Base-by-base conservation (phyloP, 2,888 invertebrate genomes). In the Listrodromus nycthemerus region DNA sequence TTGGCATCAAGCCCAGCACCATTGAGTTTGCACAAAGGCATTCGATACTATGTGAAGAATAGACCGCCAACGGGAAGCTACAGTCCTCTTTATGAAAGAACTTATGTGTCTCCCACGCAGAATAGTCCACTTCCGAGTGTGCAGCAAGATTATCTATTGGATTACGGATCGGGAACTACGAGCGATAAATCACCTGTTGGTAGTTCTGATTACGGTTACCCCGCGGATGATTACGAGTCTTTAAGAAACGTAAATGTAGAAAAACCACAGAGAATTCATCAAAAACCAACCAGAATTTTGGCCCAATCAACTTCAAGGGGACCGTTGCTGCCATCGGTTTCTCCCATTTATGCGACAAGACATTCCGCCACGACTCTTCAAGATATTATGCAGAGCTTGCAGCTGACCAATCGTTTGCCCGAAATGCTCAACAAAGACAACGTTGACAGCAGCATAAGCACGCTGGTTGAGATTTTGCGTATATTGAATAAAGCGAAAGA, bases 391-490 rank as follows among this genome's bases (percentile, higher is more conserved):
- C 96, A 96, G 90, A 96, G 97, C 80, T 94, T 97, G 37, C 97
- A 97, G 92, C 94, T 96, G 21, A 96, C 96, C 87, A 97, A 97
- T 92, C 96, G 96, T 63, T 94, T 97, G 87, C 97, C 97, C 0
- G 96, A 96, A 87, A 96, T 95, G 8, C 94, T 97, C 33, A 97
- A 96, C 4, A 95, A 96, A 74, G 96, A 97, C 86, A 97, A 97
- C 89, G 96, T 97, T 65, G 96, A 97, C 87, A 95, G 96, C 83
- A 97, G 97, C 67, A 96, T 97, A 85, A 95, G 95, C 90, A 97
- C 97, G 0, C 94, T 97, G 80, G 95, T 97, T 16, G 96, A 96
- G 91, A 97, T 97, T 82, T 93, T 97, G 69, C 96, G 96, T 89
- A 95, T 96, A 80, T 94, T 97, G 67, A 97, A 88, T 93, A 94